phyloP scores from a whole-genome alignment of 2,888 invertebrate species.

The Elaeidobius kamerunicus region DNA sequence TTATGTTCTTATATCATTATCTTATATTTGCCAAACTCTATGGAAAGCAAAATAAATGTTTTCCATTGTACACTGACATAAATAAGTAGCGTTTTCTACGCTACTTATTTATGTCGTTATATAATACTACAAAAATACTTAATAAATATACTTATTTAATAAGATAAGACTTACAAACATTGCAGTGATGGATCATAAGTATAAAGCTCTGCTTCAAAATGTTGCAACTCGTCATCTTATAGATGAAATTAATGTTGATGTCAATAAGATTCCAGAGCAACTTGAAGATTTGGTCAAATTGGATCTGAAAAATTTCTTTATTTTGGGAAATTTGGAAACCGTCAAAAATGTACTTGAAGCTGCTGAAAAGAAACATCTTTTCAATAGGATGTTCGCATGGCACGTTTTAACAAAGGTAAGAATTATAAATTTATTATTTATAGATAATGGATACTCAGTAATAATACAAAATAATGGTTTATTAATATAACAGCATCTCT shows the following conservation, averaged over 20 bases:
- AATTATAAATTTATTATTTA: neutral
- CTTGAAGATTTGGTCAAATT: constrained; percentile 70
- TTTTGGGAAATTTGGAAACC: constrained; percentile 71
- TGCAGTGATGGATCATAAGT: constrained; percentile 89
- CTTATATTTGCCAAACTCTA: too few relatives aligned
- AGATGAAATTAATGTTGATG: constrained; percentile 60
- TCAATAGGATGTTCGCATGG: constrained; percentile 65
- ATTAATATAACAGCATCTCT: too few relatives aligned
- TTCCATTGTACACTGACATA: too few relatives aligned
- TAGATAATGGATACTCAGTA: too few relatives aligned
- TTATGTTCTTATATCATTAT: too few relatives aligned
- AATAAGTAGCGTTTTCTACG: too few relatives aligned
- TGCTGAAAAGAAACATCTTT: constrained; percentile 72
- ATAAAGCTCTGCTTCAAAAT: constrained; percentile 85
- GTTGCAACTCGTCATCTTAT: constrained; percentile 89
- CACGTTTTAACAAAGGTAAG: constrained; percentile 69
- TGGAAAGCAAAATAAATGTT: too few relatives aligned
- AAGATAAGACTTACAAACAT: too few relatives aligned
- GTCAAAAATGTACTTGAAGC: constrained; percentile 55
- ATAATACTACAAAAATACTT: too few relatives aligned
- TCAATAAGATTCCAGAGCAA: constrained; percentile 59
- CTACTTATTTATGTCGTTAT: too few relatives aligned
- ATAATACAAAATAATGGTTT: too few relatives aligned
- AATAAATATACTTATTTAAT: too few relatives aligned
- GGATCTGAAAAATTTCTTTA: constrained; percentile 87